Percentiles rank a stretch among this genome's conserved stretches.
Conservation (phyloP, 2,113 vertebrate species). For the Arizona elegans region DNA sequence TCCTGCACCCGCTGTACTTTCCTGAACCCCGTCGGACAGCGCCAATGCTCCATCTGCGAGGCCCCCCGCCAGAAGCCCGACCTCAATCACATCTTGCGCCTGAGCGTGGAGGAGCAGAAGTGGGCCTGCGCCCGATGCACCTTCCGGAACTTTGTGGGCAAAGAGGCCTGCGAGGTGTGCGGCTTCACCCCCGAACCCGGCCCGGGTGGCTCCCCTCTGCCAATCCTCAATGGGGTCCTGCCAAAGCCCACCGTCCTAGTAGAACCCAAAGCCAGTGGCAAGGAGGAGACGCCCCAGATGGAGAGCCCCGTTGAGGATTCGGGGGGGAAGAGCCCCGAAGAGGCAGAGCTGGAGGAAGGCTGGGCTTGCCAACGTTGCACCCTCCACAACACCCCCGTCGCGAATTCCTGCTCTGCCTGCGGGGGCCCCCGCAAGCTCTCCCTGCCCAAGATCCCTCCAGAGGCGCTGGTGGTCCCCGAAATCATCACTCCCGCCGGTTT, state of each 20-base stretch:
- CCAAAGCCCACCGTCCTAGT: slow-evolving; percentile 57
- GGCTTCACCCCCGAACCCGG: slow-evolving; percentile 69
- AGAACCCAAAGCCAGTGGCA: slow-evolving; percentile 73
- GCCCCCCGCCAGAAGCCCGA: slow-evolving; percentile 94
- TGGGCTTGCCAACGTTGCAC: slow-evolving; percentile 97
- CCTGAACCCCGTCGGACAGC: slow-evolving; percentile 84
- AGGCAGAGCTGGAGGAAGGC: slow-evolving; percentile 60
- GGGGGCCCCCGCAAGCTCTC: slow-evolving; percentile 93
- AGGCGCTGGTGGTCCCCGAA: slow-evolving; percentile 93
- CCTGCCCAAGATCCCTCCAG: slow-evolving; percentile 93
- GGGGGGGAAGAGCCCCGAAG: slow-evolving; percentile 58
- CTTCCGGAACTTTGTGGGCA: slow-evolving; percentile 88
- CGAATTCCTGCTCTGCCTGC: slow-evolving; percentile 92
- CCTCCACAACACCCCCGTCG: slow-evolving; percentile 86
- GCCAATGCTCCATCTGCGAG: slow-evolving; percentile 96
- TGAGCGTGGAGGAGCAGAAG: slow-evolving; percentile 89
- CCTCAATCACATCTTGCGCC: slow-evolving; percentile 92
- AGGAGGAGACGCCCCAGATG: slow-evolving; percentile 55
- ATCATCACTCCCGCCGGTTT: slow-evolving; percentile 86
- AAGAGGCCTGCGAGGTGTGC: slow-evolving; percentile 85
- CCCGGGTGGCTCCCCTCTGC: slow-evolving; percentile 55
- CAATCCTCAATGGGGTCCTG: slow-evolving; percentile 70
- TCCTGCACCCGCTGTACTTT: slow-evolving; percentile 96
- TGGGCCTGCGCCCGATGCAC: slow-evolving; percentile 95
- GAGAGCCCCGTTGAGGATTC: slow-evolving; percentile 60